Conservation (phyloP, 2,888 invertebrate species). For the Amiota mariae region DNA sequence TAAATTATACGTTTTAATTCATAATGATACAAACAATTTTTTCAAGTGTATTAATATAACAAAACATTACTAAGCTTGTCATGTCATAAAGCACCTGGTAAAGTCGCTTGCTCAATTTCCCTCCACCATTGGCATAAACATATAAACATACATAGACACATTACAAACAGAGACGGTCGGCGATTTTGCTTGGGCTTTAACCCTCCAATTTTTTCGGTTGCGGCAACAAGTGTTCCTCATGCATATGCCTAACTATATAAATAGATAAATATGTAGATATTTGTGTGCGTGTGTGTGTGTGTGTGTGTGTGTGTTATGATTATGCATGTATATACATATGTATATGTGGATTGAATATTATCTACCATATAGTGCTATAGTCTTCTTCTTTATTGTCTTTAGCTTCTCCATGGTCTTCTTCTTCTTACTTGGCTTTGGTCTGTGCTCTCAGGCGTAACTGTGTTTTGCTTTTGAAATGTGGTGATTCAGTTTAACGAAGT, state of each 20-base stretch:
- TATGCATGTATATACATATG: constrained; percentile 27
- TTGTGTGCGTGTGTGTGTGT: constrained; percentile 25
- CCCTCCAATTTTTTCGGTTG: constrained; percentile 4
- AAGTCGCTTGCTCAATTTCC: constrained; percentile 40
- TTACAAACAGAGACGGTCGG: background rate
- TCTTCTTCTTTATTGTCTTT: background rate
- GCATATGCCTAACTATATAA: background rate
- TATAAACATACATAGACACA: background rate
- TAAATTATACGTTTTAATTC: no score
- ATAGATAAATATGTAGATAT: constrained; percentile 19
- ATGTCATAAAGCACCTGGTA: constrained; percentile 38
- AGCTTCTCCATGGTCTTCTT: constrained; percentile 2
- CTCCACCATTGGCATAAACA: constrained; percentile 25
- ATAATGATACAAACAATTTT: background rate
- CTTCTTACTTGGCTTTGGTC: constrained; percentile 11
- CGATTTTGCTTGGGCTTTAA: background rate
- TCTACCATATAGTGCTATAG: no score
- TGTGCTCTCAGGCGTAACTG: constrained; percentile 64
- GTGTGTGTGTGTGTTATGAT: background rate
- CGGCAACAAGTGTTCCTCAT: constrained; percentile 36
- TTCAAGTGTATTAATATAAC: constrained; percentile 6
- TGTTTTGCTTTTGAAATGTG: constrained; percentile 47
- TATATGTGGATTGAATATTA: background rate
- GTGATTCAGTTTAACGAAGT: constrained; percentile 47
- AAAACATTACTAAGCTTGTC: background rate